Evolutionary conservation across 2,797 vertebrate species (phyloP).

Genomic region (Paedocypris micromegethes): DNA sequence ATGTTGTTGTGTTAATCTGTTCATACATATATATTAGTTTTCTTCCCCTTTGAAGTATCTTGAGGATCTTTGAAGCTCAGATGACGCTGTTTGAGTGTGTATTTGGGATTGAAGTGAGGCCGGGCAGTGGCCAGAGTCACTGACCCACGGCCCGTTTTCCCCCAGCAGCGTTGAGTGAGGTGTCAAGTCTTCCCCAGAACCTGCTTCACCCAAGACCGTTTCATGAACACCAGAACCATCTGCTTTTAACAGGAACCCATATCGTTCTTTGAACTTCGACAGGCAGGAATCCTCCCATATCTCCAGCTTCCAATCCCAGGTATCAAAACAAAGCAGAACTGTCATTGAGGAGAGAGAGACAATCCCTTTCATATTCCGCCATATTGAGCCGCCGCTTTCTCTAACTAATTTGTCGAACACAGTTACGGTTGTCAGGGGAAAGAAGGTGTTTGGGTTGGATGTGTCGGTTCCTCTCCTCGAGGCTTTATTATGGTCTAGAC

Average conservation of each 20-base stretch:
- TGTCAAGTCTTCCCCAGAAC: conserved; percentile 42
- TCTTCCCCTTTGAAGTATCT: conserved; percentile 39
- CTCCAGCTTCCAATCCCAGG: conserved; percentile 36
- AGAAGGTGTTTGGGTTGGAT: conserved; percentile 65
- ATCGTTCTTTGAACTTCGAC: conserved; percentile 35
- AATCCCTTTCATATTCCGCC: conserved; percentile 53
- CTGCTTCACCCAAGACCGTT: neutral
- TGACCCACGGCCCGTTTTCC: conserved; percentile 57
- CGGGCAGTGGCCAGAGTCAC: conserved; percentile 30
- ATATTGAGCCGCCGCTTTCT: conserved; percentile 54
- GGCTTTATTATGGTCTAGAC: conserved; percentile 69
- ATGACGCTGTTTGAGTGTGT: conserved; percentile 40
- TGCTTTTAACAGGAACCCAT: conserved; percentile 10
- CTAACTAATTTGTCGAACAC: conserved; percentile 69
- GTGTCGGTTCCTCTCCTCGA: conserved; percentile 57
- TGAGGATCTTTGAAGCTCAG: conserved; percentile 34
- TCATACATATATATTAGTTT: neutral
- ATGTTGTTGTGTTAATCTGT: too few species aligned
- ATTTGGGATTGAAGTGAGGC: conserved; percentile 39
- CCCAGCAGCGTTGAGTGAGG: conserved; percentile 27
- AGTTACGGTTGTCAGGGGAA: conserved; percentile 69
- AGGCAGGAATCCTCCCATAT: conserved; percentile 28
- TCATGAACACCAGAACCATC: too few species aligned
- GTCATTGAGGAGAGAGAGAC: conserved; percentile 51
- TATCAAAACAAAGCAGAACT: conserved; percentile 54